phyloP scores from a whole-genome alignment of 2,888 invertebrate species.

The Crossocerus cetratus region DNA sequence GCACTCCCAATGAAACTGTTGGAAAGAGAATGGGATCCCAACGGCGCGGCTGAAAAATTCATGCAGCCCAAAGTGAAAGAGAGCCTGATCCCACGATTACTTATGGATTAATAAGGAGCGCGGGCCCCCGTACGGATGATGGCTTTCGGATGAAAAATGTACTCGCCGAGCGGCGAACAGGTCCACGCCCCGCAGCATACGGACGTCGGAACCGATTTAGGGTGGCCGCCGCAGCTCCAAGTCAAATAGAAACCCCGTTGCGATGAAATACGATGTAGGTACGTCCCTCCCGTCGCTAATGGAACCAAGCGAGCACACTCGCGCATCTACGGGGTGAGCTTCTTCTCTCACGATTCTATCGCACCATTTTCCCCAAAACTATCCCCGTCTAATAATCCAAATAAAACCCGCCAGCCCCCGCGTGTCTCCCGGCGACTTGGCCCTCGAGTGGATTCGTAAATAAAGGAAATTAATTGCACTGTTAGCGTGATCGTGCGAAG shows the following conservation, averaged over 20 bases:
- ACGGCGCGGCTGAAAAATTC: constrained; percentile 17
- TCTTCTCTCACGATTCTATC: too few relatives aligned
- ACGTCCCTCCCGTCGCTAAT: constrained; percentile 52
- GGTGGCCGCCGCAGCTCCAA: constrained; percentile 55
- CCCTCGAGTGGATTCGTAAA: too few relatives aligned
- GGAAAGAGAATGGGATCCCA: neutral
- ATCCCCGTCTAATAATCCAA: too few relatives aligned
- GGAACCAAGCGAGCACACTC: constrained; percentile 36
- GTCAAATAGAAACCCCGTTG: constrained; percentile 66
- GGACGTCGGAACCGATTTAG: constrained; percentile 63
- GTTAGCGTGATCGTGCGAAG: neutral
- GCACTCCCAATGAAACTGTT: neutral
- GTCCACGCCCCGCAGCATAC: constrained; percentile 64
- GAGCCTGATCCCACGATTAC: constrained; percentile 24
- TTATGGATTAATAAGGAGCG: constrained; percentile 42
- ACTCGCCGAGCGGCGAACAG: constrained; percentile 37
- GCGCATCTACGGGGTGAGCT: constrained; percentile 37
- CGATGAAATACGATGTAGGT: constrained; percentile 58
- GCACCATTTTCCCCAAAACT: too few relatives aligned
- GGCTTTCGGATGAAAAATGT: constrained; percentile 46
- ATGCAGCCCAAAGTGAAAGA: constrained; percentile 2
- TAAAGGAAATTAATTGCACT: too few relatives aligned
- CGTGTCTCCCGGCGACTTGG: too few relatives aligned
- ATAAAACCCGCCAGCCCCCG: too few relatives aligned
- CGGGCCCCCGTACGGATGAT: constrained; percentile 13